Conservation (phyloP, 2,888 invertebrate species). For the Drosophila anomelani region DNA sequence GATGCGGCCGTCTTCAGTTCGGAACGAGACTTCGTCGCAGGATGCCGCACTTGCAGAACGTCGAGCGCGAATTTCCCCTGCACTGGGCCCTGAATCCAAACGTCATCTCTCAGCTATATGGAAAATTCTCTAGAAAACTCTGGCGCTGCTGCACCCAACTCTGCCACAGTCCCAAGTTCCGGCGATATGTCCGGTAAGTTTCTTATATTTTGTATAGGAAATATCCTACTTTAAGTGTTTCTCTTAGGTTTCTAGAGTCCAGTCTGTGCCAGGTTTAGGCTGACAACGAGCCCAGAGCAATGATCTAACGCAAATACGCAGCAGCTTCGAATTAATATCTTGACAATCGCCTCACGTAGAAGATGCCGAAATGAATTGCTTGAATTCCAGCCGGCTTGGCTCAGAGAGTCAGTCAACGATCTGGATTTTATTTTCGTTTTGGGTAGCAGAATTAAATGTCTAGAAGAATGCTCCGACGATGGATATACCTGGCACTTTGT, state of each 20-base stretch:
- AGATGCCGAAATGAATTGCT: slow-evolving; percentile 35
- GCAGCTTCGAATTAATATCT: not conserved
- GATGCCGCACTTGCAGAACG: slow-evolving; percentile 28
- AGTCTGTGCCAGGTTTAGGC: slow-evolving; percentile 54
- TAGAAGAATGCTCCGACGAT: no score
- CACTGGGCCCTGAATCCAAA: slow-evolving; percentile 4
- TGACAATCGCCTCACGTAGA: slow-evolving; percentile 38
- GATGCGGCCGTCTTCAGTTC: slow-evolving; percentile 7
- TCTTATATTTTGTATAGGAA: not conserved
- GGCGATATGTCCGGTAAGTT: slow-evolving; percentile 49
- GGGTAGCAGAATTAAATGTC: no score
- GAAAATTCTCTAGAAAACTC: slow-evolving; percentile 10
- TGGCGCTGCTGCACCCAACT: slow-evolving; percentile 32
- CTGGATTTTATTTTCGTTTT: slow-evolving; percentile 2
- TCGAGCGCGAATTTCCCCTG: slow-evolving; percentile 9
- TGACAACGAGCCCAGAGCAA: slow-evolving; percentile 10
- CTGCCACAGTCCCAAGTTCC: slow-evolving; percentile 47
- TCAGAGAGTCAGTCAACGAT: slow-evolving; percentile 21
- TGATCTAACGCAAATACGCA: slow-evolving; percentile 26
- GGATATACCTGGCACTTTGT: not conserved
- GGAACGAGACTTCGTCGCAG: slow-evolving; percentile 7
- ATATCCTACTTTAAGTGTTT: not conserved
- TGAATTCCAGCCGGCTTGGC: slow-evolving; percentile 9
- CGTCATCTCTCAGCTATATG: not conserved
- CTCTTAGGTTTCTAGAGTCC: slow-evolving; percentile 49